Conservation (phyloP, 2,113 vertebrate species). For the Camelus bactrianus region DNA sequence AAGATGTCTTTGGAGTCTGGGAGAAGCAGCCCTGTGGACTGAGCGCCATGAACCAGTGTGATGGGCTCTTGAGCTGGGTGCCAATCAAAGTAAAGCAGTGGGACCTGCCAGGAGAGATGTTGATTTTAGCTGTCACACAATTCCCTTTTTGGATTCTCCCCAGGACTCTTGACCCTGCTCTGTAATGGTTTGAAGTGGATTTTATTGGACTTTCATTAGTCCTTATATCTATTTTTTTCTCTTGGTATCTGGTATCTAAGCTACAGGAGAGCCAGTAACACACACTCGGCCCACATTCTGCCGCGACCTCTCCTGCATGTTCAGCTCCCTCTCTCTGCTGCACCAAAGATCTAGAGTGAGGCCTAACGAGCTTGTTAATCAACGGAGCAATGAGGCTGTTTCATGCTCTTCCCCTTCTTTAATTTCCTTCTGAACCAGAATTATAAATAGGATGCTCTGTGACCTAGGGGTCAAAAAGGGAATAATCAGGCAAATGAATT, state of each 20-base stretch:
- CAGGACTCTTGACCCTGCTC: slow-evolving; percentile 4
- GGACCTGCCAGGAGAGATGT: background rate
- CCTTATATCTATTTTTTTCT: background rate
- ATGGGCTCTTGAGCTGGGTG: background rate
- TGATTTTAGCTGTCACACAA: slow-evolving; percentile 35
- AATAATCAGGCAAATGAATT: slow-evolving; percentile 67
- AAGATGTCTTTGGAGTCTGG: background rate
- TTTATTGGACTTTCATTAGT: slow-evolving; percentile 26
- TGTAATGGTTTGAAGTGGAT: slow-evolving; percentile 41
- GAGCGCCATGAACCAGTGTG: background rate
- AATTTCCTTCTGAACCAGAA: slow-evolving; percentile 54
- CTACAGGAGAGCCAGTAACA: background rate
- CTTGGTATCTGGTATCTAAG: background rate
- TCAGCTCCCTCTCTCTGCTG: background rate
- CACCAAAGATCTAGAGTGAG: background rate
- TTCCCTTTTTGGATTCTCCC: background rate
- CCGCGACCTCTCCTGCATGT: background rate
- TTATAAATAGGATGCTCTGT: slow-evolving; percentile 67
- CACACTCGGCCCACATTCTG: background rate
- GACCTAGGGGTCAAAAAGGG: slow-evolving; percentile 46
- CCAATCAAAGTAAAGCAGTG: background rate
- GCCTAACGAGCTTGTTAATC: slow-evolving; percentile 17
- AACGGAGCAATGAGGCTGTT: background rate
- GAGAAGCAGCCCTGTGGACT: background rate
- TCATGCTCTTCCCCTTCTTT: slow-evolving; percentile 3